Base-by-base conservation (phyloP, 2,888 invertebrate genomes). In the Pterobdella sp. region DNA sequence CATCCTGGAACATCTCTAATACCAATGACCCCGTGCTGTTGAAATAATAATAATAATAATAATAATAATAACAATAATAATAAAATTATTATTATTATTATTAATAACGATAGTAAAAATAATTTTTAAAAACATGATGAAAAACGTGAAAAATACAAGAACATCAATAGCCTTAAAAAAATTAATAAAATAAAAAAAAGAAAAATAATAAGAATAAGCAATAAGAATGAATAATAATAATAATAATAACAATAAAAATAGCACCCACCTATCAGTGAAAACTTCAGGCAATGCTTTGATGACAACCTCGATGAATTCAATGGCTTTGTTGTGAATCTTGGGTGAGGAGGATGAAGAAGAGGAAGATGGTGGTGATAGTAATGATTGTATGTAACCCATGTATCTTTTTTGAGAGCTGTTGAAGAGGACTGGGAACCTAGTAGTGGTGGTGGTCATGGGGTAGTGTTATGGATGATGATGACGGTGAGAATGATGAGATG, bases 261-360 rank as follows among this genome's bases (percentile, higher is more conserved):
- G 14, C 66, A 65, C 32, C 14, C 3, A 65, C 32, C 14, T 32
- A 3, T 65, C 88, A 86, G 92, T 92, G 14, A 94, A 96, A 85
- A 95, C 96, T 29, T 93, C 85, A 1, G 96, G 96, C 65, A 95
- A 90, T 0, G 95, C 94, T 79, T 91, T 89, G 79, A 96, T 88
- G 26, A 89, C 88, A 14, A 96, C 81, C 3, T 90, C 90, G 63
- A 90, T 88, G 75, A 96, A 84, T n/a, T 90, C 89, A 1, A 94
- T 87, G 3, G 92, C 90, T 80, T 89, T 89, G 81, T 89, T 90
- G 84, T 95, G 94, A 7, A n/a, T 42, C 0, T 93, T 93, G 78
- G 89, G 85, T 74, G 87, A 81, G 31, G 36, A 69, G 26, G 69
- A 37, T 1, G 69, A 49, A 29, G 69, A 36, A 10, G 69, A 69